Conservation (phyloP, 2,113 vertebrate genomes). For the Rhinolophus ferrumequinum region DNA sequence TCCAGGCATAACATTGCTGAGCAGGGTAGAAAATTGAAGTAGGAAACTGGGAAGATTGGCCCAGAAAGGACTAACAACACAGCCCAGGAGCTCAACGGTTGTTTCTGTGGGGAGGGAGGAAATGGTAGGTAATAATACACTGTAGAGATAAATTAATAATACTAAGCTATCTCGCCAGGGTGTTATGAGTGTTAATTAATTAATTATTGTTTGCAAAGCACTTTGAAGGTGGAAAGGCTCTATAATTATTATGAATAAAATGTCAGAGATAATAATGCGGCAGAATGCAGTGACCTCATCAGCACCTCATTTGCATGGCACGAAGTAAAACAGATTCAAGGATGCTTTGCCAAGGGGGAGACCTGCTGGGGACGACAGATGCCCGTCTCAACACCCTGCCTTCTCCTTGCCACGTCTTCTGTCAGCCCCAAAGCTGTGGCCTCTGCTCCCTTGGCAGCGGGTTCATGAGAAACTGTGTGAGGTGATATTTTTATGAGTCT, state of each 20-base stretch:
- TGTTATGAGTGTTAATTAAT: constrained; percentile 82
- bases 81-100: neutral
- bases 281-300: constrained; percentile 77
- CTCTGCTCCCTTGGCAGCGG: neutral
- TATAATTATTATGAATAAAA: constrained; percentile 82
- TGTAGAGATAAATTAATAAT: constrained; percentile 80
- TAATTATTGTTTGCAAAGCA: constrained; percentile 84
- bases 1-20: rapidly evolving
- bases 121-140: constrained; percentile 64
- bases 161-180: constrained; percentile 74
- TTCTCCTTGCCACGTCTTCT: neutral
- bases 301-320: constrained; percentile 74
- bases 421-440: neutral
- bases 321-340: constrained; percentile 14
- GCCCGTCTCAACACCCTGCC: neutral
- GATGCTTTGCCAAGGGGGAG: constrained; percentile 51
- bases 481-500: neutral
- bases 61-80: neutral
- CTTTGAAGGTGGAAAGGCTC: constrained; percentile 81
- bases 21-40: neutral
- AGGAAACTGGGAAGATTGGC: neutral
- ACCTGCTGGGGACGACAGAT: constrained; percentile 38
- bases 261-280: constrained; percentile 79
- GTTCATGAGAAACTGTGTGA: neutral
- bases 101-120: constrained; percentile 6